phyloP scores from a whole-genome alignment of 2,888 invertebrate genomes.

The Marronus borbonicus region DNA sequence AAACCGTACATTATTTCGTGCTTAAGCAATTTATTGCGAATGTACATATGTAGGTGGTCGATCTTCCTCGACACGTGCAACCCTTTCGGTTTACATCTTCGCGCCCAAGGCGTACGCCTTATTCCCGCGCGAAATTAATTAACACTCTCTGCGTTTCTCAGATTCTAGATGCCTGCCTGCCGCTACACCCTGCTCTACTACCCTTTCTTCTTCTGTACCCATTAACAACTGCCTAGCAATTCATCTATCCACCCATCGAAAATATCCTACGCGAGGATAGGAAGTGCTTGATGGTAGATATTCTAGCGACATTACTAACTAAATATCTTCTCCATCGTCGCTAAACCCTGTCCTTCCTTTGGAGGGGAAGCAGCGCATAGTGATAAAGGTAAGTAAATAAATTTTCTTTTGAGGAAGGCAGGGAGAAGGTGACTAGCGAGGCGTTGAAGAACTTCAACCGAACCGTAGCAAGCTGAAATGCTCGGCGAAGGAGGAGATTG shows the following conservation, averaged over 20 bases:
- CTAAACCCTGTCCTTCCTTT: too few species aligned
- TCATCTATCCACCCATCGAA: too few species aligned
- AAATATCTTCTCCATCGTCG: too few species aligned
- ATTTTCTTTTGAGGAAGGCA: too few species aligned
- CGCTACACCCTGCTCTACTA: neutral
- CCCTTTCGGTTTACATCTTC: neutral
- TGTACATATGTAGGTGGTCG: neutral
- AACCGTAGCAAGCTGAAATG: neutral
- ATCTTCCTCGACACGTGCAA: neutral
- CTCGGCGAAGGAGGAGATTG: neutral
- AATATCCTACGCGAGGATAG: too few species aligned
- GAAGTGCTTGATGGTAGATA: too few species aligned
- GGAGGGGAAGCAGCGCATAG: too few species aligned
- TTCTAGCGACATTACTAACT: too few species aligned
- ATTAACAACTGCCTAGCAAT: too few species aligned
- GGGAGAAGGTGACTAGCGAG: too few species aligned
- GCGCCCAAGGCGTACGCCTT: neutral
- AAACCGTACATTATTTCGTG: neutral
- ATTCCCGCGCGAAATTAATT: neutral
- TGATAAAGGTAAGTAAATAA: too few species aligned
- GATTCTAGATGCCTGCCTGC: conserved; percentile 1
- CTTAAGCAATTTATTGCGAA: neutral
- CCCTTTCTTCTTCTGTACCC: neutral
- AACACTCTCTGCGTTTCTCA: conserved; percentile 3
- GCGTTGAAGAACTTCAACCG: neutral